These are phyloP conservation scores for Frankliniella fusca DNA, from an alignment of 2,888 invertebrate genomes.

Conservation along the genomic window DNA sequence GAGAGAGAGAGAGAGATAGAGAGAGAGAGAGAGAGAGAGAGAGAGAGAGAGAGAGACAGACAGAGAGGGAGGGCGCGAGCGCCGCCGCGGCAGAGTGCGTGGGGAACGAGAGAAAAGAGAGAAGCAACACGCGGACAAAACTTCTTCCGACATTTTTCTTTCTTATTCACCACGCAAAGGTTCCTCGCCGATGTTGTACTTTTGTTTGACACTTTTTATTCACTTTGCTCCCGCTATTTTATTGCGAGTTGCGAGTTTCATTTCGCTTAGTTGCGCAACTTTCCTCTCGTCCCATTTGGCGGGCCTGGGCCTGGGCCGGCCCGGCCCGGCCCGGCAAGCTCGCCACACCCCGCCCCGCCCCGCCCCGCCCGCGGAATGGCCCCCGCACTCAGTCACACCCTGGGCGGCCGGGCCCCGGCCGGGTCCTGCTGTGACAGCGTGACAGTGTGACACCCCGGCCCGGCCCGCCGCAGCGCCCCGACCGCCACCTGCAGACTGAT, in stretches of 20 bases:
- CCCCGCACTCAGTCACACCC: neutral
- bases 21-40: neutral
- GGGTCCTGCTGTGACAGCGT: no score
- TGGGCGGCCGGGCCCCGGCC: neutral
- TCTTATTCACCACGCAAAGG: neutral
- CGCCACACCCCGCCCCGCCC: neutral
- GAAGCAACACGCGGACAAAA: slow-evolving; percentile 3
- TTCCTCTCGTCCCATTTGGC: slow-evolving; percentile 15
- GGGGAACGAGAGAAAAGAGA: neutral
- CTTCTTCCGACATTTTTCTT: slow-evolving; percentile 21
- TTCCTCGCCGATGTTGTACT: slow-evolving; percentile 21
- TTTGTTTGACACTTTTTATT: slow-evolving; percentile 27
- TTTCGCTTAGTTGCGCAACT: slow-evolving; percentile 26
- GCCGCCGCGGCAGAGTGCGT: neutral
- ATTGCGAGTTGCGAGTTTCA: slow-evolving; percentile 19
- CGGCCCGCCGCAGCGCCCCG: neutral
- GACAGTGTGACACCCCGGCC: neutral
- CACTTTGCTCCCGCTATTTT: slow-evolving; percentile 21
- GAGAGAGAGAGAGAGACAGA: neutral
- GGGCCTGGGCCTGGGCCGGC: neutral
- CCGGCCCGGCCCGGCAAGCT: neutral
- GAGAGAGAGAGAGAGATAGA: no score
- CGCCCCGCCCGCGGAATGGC: neutral
- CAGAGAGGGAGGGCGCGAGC: neutral
- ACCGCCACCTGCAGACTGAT: no score